A percentile compares a stretch with the other conserved stretches of the same genome.
Evolutionary conservation across 2,113 vertebrate genomes (phyloP).

Genomic region (Phoenicopterus ruber): DNA sequence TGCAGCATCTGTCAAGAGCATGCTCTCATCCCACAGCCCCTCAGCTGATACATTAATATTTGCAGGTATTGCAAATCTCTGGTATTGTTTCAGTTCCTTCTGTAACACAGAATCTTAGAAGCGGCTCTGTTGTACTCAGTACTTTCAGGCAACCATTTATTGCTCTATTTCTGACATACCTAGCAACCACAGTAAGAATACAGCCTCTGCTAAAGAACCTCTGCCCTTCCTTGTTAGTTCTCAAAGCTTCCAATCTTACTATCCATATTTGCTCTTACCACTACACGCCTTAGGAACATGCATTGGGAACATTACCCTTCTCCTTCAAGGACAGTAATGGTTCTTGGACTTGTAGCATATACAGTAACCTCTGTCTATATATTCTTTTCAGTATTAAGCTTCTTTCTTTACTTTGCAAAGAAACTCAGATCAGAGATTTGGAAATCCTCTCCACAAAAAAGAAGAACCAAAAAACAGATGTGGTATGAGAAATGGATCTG

Average conservation of each 20-base stretch:
- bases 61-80: not conserved
- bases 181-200: not conserved
- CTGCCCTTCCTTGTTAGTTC: not conserved
- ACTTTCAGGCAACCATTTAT: not conserved
- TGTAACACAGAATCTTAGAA: not conserved
- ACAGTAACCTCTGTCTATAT: not conserved
- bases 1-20: not conserved
- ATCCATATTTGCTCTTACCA: not conserved
- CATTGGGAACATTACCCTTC: not conserved
- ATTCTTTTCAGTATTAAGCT: not conserved
- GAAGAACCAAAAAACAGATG: not conserved
- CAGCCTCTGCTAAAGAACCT: not conserved
- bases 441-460: not conserved
- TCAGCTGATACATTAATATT: not conserved
- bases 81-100: not conserved
- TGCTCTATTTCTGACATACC: not conserved
- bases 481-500: not conserved
- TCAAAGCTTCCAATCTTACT: not conserved
- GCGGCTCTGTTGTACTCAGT: not conserved
- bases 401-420: not conserved
- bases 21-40: not conserved
- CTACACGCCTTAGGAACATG: not conserved
- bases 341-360: not conserved
- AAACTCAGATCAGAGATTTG: not conserved
- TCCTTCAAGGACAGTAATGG: not conserved